Conservation (phyloP, 2,113 vertebrate genomes). For the Haliaeetus leucogaster region DNA sequence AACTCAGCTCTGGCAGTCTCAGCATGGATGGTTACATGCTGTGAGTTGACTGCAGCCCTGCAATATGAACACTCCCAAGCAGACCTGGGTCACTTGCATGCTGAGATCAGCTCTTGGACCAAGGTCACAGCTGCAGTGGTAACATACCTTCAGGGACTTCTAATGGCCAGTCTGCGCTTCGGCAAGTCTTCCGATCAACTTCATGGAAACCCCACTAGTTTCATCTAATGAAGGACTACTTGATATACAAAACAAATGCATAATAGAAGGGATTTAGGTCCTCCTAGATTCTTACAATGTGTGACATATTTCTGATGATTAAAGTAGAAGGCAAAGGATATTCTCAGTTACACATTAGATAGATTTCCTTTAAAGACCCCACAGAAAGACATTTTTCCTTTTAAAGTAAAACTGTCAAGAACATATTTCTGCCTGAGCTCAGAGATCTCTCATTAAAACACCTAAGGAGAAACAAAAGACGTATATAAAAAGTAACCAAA, state of each 20-base stretch:
- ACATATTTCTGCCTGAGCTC: neutral
- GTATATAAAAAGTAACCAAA: neutral
- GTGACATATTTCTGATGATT: neutral
- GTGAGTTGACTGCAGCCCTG: neutral
- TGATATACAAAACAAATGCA: neutral
- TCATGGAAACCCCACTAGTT: neutral
- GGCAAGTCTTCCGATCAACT: fast-evolving
- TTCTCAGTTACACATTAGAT: neutral
- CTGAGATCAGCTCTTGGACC: neutral
- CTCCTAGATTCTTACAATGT: neutral
- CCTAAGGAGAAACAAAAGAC: neutral
- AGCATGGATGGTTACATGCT: neutral
- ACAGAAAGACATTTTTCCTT: neutral
- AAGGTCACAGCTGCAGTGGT: neutral
- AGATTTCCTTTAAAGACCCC: neutral
- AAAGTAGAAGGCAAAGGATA: neutral
- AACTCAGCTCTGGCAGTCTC: neutral
- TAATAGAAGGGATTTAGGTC: neutral
- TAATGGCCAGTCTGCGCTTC: neutral
- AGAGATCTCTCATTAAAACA: neutral
- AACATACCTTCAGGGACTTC: neutral
- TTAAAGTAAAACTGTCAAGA: neutral
- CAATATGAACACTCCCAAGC: neutral
- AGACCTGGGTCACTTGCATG: neutral
- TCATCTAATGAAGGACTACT: neutral